Base-by-base conservation (phyloP, 2,888 invertebrate genomes). In the Bruchidius siliquastri region DNA sequence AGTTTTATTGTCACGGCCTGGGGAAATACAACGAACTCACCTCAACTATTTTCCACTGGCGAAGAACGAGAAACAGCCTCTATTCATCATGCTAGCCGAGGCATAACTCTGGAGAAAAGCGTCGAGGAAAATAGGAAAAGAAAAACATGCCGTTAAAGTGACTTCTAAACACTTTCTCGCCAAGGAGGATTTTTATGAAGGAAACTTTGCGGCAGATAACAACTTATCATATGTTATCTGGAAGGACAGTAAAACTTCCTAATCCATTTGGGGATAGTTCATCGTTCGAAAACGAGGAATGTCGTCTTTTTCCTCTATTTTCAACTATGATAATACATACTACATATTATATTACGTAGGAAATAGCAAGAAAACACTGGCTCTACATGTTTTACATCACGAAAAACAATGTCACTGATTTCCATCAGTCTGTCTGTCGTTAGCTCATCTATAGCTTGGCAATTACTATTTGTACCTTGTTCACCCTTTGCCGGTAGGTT, bases 161-260 rank as follows among this genome's bases (percentile, higher is more conserved):
- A 49, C 49, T 49, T 49, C 49, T 68, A 72, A 72, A 72, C 66
- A 69, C 72, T 69, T 70, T 72, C 70, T 66, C 21, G 22, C 32
- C 49, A 20, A 13, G 13, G 49, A 49, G 71, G 26, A 67, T 20
- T 67, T 49, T 30, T 66, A 72, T 74, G 72, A 72, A 75, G 67
- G 74, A 72, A 75, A 75, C 69, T 75, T 75, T 72, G 72, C 70
- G 70, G 67, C 72, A 75, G 75, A 75, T 73, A 72, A 75, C 71
- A 72, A 74, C 72, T 74, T 74, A 73, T 75, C 73, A 73, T 75
- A 70, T 71, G 73, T 73, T 72, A 67, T 73, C 22, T 72, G 66
- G 75, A 73, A 68, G 70, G 32, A 67, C 73, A 73, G 73, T 72
- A 75, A 72, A 75, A 75, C 71, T 75, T 75, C 32, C 70, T 72